Evolutionary conservation across 30 jellyfish, hydroid and myxozoan genomes (phyloP), one percentile per base, ranked within the genome.

Genomic region (Hydractinia symbiolongicarpus): DNA sequence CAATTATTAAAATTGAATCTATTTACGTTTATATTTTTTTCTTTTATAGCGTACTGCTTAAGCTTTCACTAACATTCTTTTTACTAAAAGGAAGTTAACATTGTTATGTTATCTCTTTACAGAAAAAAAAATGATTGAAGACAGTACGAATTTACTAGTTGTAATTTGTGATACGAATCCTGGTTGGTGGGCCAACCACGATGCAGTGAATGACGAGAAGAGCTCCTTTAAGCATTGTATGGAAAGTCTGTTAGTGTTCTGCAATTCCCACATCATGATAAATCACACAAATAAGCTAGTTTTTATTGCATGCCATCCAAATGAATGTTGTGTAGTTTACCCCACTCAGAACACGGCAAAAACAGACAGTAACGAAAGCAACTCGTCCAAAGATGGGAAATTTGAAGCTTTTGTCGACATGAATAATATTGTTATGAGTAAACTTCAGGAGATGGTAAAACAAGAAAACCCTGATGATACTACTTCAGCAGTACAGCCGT

Each of bases 231-330:
- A 21, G 75, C 86, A 83, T 72, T 86, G 96, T 62, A 66, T 86
- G 79, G 98, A 91, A 53, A 82, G 95, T 58, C 78, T 91, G 74
- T 64, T 91, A 80, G 96, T 91, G 54, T 91, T 91, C 61, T 81
- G 95, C 30, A 91, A 91, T 82, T 91, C 98, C 6, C 88, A 91
- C 69, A 61, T 91, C 77, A 61, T 91, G 85, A 61, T 86, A 71
- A 91, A 91, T 50, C 98, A 91, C 73, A 69, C 92, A 40, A 91
- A 91, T 81, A 82, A 86, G 71, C 91, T 91, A 61, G 98, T 92
- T 53, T 86, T 91, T 51, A 83, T 86, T 15, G 87, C 82, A 10
- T 91, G 96, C 40, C 86, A 86, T 56, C 19, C 66, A 10, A 60
- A 77, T 55, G 67, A 58, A 67, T 73, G 95, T 78, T 40, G 73